These are phyloP conservation scores for Callosobruchus maculatus DNA, from an alignment of 2,888 invertebrate genomes.

Conservation along the genomic window DNA sequence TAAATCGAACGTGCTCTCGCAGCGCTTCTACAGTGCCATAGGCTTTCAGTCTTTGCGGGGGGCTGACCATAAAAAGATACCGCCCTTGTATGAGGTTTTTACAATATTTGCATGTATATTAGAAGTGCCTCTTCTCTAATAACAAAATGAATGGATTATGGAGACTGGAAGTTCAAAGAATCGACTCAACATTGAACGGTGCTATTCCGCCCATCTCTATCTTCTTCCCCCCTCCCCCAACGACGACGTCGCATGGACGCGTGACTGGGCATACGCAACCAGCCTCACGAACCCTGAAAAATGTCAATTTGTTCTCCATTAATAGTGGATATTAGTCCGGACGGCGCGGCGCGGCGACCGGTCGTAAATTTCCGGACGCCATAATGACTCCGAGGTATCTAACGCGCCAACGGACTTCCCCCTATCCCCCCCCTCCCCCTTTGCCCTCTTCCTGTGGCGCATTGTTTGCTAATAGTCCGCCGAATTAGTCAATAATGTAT, in stretches of 20 bases:
- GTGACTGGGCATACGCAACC: constrained; percentile 50
- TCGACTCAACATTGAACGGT: too few relatives aligned
- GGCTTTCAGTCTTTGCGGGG: too few relatives aligned
- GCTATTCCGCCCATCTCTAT: too few relatives aligned
- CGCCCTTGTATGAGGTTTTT: too few relatives aligned
- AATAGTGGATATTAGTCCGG: constrained; percentile 48
- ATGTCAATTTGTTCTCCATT: constrained; percentile 52
- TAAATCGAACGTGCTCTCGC: too few relatives aligned
- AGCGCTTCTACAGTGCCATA: too few relatives aligned
- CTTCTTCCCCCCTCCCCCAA: neutral
- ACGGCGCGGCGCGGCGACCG: constrained; percentile 36
- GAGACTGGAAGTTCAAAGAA: too few relatives aligned
- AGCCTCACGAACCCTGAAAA: constrained; percentile 51
- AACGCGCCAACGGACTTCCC: constrained; percentile 2
- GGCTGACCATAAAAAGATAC: too few relatives aligned
- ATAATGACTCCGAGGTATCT: constrained; percentile 31
- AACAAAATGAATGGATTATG: too few relatives aligned
- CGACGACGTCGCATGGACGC: constrained; percentile 15
- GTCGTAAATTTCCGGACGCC: constrained; percentile 40
- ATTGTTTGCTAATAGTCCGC: neutral
- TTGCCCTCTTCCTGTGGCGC: too few relatives aligned
- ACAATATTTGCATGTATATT: too few relatives aligned
- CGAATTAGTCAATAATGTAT: constrained; percentile 9
- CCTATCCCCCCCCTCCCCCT: constrained; percentile 2
- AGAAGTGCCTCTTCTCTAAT: too few relatives aligned